phyloP scores from a whole-genome alignment of 2,888 invertebrate species.

The Alsophila aescularia region DNA sequence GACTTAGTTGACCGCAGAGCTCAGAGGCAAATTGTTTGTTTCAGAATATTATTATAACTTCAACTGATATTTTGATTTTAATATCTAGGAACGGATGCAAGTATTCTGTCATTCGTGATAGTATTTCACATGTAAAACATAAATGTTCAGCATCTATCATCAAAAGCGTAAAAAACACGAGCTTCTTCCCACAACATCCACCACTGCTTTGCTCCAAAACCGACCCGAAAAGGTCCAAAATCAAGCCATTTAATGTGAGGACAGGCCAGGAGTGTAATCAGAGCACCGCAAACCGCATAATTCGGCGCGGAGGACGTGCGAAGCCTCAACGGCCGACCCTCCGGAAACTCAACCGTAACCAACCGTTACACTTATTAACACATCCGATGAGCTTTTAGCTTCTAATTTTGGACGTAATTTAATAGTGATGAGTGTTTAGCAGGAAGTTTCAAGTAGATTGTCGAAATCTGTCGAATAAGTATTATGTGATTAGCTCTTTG shows the following conservation, averaged over 20 bases:
- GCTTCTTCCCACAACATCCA: neutral
- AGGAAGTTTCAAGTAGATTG: neutral
- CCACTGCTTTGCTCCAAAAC: too few species aligned
- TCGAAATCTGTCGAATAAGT: neutral
- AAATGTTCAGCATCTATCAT: neutral
- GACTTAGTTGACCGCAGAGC: too few species aligned
- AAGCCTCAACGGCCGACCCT: conserved; percentile 35
- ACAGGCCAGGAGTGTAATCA: conserved; percentile 31
- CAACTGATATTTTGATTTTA: too few species aligned
- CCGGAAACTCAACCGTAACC: conserved; percentile 34
- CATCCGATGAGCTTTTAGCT: conserved; percentile 30
- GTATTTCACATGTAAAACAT: too few species aligned
- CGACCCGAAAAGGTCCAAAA: conserved; percentile 15
- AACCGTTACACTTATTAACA: conserved; percentile 37
- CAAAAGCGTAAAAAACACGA: neutral
- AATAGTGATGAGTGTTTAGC: conserved; percentile 16
- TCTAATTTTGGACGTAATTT: conserved; percentile 22
- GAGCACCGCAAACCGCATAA: conserved; percentile 40
- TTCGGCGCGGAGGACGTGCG: conserved; percentile 26
- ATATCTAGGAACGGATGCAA: too few species aligned
- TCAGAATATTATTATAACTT: too few species aligned
- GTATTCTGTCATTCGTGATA: too few species aligned
- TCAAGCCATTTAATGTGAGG: conserved; percentile 31
- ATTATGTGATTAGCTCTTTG: neutral
- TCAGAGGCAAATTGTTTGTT: too few species aligned